phyloP scores from a whole-genome alignment of 1,140 invertebrate genomes.

The Frieseomelitta varia region DNA sequence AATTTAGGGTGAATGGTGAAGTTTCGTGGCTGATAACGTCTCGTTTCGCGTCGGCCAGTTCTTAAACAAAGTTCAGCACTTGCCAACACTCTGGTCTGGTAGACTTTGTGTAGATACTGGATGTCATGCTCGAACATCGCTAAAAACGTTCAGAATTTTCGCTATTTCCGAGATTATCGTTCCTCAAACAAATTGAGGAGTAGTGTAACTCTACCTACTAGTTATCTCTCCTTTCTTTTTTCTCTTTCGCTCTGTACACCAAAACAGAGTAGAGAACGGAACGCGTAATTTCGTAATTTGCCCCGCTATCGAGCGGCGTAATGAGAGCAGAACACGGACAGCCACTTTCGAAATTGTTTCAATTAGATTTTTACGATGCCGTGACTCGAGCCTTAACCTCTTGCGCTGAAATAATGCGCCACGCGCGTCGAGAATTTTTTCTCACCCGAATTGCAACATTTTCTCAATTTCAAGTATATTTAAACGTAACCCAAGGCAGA shows the following conservation, averaged over 20 bases:
- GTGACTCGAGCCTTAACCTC: background rate
- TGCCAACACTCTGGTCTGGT: background rate
- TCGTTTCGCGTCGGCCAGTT: conserved; percentile 10
- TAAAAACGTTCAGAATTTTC: background rate
- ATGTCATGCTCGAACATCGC: no score
- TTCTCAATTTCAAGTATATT: no score
- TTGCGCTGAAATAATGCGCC: no score
- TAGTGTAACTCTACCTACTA: background rate
- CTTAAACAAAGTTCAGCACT: conserved; percentile 40
- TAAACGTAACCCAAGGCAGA: no score
- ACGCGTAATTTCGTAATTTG: background rate
- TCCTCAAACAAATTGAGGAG: background rate
- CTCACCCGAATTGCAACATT: no score
- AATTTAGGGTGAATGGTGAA: conserved; percentile 12
- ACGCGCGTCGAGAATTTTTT: no score
- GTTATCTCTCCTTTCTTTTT: background rate
- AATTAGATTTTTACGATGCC: background rate
- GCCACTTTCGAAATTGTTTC: background rate
- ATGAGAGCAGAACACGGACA: background rate
- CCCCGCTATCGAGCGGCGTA: no score
- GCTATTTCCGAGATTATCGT: background rate
- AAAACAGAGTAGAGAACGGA: no score
- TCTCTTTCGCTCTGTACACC: no score
- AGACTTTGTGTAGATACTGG: background rate
- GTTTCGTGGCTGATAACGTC: conserved; percentile 9